These are phyloP conservation scores for Ametastegia equiseti DNA, from an alignment of 2,888 invertebrate genomes.

Conservation along the genomic window DNA sequence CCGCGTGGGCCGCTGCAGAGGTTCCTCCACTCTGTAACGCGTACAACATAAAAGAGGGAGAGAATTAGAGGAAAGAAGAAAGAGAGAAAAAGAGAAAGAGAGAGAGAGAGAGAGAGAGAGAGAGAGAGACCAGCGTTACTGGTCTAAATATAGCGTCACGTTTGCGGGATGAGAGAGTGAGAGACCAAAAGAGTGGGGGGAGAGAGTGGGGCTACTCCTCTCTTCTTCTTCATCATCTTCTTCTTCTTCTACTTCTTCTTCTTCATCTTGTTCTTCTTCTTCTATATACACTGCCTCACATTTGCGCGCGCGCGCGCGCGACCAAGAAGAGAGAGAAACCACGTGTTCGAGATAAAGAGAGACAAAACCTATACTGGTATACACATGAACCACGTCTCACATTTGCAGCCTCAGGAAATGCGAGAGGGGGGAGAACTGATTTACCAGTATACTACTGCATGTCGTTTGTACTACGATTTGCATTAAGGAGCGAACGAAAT, in stretches of 20 bases:
- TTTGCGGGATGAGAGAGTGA: slow-evolving; percentile 73
- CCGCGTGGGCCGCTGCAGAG: slow-evolving; percentile 29
- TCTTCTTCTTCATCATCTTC: neutral
- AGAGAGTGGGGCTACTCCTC: neutral
- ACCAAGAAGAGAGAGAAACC: neutral
- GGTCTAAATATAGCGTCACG: slow-evolving; percentile 75
- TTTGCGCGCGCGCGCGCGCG: slow-evolving; percentile 17
- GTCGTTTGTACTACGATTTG: neutral
- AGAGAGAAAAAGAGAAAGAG: no score
- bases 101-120: slow-evolving; percentile 48
- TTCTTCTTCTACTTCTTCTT: no score
- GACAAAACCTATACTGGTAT: neutral
- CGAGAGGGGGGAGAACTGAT: neutral
- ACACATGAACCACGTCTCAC: neutral
- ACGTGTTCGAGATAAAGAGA: neutral
- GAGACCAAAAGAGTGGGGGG: slow-evolving; percentile 62
- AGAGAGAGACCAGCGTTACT: slow-evolving; percentile 66
- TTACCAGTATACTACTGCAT: neutral
- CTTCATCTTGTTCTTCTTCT: no score
- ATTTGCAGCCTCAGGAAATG: neutral
- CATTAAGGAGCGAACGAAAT: neutral
- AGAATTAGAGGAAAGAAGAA: neutral
- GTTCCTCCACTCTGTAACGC: neutral
- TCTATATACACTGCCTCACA: neutral
- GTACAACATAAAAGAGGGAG: slow-evolving; percentile 16